Base-by-base conservation (phyloP, 2,113 vertebrate genomes). In the Callaeas wilsoni region DNA sequence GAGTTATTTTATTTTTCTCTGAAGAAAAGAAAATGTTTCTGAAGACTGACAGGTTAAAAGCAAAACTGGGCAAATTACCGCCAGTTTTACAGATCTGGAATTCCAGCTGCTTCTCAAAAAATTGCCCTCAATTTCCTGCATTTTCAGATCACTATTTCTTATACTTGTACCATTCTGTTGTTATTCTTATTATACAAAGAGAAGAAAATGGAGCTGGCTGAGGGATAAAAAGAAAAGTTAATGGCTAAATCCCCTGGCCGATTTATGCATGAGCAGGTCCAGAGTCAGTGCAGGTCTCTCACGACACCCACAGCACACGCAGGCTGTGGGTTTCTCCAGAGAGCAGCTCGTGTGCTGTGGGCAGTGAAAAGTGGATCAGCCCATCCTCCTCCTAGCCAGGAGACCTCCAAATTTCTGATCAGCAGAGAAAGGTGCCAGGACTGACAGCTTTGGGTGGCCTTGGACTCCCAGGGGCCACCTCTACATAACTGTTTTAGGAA, bases 141-240 rank as follows among this genome's bases (percentile, higher is more conserved):
- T 84, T 95, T 87, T 79, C 75, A 74, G 63, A 69, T 70, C 29
- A 76, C 93, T 94, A 82, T 77, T 93, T 93, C 62, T 95, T 63
- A 56, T 7, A 20, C 13, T 57, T 65, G 29, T 69, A 46, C 63
- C 30, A 47, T 69, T 30, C 11, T 59, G 46, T 19, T 87, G 49
- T 47, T 56, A 15, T 63, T 84, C 22, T 70, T 79, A 59, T 39
- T 89, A 19, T 42, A 79, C 27, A 76, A n/a, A 81, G 55, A 52
- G 15, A 78, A 77, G 33, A 67, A 91, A 89, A 94, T 49, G n/a
- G 27, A 85, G 16, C 23, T 77, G 21, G 35, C 41, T 86, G 57
- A 83, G 49, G 19, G 25, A 47, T 47, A 60, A 86, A 79, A 95
- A 55, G 22, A 79, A 55, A 86, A 84, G 35, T 60, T 87, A 69